phyloP scores from a whole-genome alignment of 2,113 vertebrate species.

The Phasianus colchicus region DNA sequence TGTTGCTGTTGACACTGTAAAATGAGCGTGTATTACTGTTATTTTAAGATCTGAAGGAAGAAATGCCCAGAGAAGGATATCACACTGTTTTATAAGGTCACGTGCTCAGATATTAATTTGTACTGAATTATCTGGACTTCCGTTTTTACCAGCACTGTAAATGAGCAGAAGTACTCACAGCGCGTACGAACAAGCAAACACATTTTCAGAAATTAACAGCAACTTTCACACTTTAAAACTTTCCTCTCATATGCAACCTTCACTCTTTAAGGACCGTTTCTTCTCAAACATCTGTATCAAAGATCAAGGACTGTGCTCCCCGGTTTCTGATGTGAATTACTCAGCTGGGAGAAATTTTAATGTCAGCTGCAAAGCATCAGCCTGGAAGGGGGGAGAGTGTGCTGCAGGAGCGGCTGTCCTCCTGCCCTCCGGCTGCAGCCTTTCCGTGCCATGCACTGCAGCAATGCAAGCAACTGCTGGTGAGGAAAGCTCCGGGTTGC shows the following conservation, averaged over 20 bases:
- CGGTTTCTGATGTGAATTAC: background rate
- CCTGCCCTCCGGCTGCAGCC: background rate
- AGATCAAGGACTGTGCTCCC: background rate
- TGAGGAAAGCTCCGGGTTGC: background rate
- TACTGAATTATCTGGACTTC: background rate
- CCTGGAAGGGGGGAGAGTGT: background rate
- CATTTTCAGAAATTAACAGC: background rate
- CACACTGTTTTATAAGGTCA: background rate
- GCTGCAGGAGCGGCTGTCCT: background rate
- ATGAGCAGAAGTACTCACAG: background rate
- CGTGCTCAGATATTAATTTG: background rate
- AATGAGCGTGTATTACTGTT: background rate
- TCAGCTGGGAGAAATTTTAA: too few species aligned
- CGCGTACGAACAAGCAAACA: background rate
- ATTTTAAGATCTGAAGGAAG: background rate
- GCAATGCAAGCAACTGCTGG: background rate
- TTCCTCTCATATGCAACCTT: background rate
- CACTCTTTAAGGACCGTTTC: background rate
- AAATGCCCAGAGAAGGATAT: background rate
- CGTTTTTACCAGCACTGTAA: background rate
- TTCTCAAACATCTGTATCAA: background rate
- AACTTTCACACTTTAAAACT: background rate
- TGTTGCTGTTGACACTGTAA: background rate
- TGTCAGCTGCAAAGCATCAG: too few species aligned
- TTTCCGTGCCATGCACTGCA: background rate